phyloP scores from a whole-genome alignment of 2,113 vertebrate species.

The Megaceryle torquata region DNA sequence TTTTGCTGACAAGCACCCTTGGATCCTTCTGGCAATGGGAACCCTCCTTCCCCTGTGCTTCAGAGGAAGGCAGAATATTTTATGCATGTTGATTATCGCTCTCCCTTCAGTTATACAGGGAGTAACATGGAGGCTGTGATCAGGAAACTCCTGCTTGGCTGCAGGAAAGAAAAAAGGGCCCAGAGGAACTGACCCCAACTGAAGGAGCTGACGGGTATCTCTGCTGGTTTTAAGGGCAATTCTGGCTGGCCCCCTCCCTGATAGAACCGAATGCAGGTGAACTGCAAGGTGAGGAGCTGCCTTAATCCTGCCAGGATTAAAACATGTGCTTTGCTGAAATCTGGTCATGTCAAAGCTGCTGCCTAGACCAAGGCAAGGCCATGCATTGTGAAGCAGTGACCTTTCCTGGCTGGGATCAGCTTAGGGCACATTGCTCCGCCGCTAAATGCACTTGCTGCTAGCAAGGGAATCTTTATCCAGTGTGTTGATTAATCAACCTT shows the following conservation, averaged over 20 bases:
- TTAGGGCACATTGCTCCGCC: rapidly evolving
- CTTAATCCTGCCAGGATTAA: not conserved
- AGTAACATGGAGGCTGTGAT: not conserved
- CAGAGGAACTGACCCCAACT: not conserved
- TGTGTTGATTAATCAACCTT: conserved; percentile 26
- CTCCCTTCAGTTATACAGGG: not conserved
- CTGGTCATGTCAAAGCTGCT: not conserved
- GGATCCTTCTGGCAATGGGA: not conserved
- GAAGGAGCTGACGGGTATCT: not conserved
- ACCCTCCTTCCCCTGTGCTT: not conserved
- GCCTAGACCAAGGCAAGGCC: not conserved
- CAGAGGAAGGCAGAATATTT: not conserved
- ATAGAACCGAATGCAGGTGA: not conserved
- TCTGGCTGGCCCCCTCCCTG: not conserved
- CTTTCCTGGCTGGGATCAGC: not conserved
- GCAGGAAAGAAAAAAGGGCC: not conserved
- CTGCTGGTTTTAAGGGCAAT: not conserved
- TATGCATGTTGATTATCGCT: rapidly evolving
- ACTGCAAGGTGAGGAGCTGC: not conserved
- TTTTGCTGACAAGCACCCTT: not conserved
- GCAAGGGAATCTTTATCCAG: not conserved
- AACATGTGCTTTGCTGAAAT: not conserved
- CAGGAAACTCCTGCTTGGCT: not conserved
- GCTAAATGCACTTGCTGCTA: not conserved
- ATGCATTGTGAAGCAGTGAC: not conserved